Percentiles rank a stretch among this genome's conserved stretches.
These are phyloP conservation scores for Archips crataeganus DNA, from an alignment of 2,888 invertebrate genomes.

Conservation along the genomic window DNA sequence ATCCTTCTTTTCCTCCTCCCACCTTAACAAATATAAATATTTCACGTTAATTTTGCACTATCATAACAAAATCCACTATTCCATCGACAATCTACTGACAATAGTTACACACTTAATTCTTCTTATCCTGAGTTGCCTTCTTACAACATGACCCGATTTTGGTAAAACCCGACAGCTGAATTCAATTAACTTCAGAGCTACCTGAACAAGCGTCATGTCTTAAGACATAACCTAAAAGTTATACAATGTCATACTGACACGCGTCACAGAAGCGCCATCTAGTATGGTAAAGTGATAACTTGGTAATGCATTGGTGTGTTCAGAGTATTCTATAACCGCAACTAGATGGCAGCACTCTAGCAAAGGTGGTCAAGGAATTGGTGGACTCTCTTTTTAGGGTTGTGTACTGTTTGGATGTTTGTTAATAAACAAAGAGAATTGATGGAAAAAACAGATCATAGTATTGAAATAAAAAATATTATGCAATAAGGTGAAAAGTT, in stretches of 20 bases:
- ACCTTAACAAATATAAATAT: slow-evolving; percentile 87
- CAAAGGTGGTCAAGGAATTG: neutral
- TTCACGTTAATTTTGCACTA: slow-evolving; percentile 20
- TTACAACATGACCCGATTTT: slow-evolving; percentile 46
- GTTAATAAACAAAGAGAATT: too few relatives aligned
- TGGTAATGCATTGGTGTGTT: neutral
- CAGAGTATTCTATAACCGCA: neutral
- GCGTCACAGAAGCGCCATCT: slow-evolving; percentile 58
- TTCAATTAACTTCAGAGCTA: slow-evolving; percentile 55
- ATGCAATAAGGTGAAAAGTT: too few relatives aligned
- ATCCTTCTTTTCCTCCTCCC: slow-evolving; percentile 98
- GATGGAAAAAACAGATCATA: too few relatives aligned
- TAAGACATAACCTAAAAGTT: slow-evolving; percentile 61
- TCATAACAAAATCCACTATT: neutral
- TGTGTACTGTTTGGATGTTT: too few relatives aligned
- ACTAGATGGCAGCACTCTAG: slow-evolving; percentile 1
- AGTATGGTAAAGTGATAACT: slow-evolving; percentile 6
- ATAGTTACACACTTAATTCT: slow-evolving; percentile 54
- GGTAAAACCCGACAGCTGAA: slow-evolving; percentile 48
- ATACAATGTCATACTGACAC: slow-evolving; percentile 46
- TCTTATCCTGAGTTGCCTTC: slow-evolving; percentile 54
- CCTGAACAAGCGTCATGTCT: slow-evolving; percentile 60
- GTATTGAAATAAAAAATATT: too few relatives aligned
- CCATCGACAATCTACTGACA: slow-evolving; percentile 12
- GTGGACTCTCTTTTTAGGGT: too few relatives aligned